Percentiles rank a stretch among this genome's conserved stretches.
Conservation (phyloP, 2,113 vertebrate genomes). For the Oenanthe oenanthe region DNA sequence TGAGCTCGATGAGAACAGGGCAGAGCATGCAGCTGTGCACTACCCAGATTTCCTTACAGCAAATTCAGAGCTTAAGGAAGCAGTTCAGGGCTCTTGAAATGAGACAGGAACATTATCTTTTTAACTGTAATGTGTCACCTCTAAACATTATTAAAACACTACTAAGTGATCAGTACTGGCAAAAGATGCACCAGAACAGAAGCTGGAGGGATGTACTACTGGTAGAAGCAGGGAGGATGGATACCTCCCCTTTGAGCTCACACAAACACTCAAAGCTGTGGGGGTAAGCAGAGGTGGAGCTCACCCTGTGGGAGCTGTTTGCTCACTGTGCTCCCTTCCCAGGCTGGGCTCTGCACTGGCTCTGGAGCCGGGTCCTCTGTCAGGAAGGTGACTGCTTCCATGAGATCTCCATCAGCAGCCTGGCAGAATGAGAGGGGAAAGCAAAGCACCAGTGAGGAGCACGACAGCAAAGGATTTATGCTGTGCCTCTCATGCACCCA, state of each 20-base stretch:
- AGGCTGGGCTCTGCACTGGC: slow-evolving; percentile 40
- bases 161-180: neutral
- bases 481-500: neutral
- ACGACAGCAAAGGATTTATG: neutral
- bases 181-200: neutral
- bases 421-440: neutral
- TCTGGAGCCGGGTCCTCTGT: slow-evolving; percentile 74
- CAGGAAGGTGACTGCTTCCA: slow-evolving; percentile 88
- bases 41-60: neutral
- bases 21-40: neutral
- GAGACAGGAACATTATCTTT: neutral
- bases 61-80: neutral
- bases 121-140: neutral
- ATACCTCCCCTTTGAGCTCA: neutral
- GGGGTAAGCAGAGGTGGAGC: neutral
- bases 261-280: rapidly evolving
- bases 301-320: slow-evolving; percentile 11
- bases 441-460: neutral
- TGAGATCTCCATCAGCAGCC: slow-evolving; percentile 91
- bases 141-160: neutral
- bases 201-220: neutral
- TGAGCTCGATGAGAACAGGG: neutral
- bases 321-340: slow-evolving; percentile 51
- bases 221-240: neutral
- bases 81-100: neutral